Evolutionary conservation across 2,888 invertebrate genomes (phyloP).

Genomic region (Schizaphis graminum): DNA sequence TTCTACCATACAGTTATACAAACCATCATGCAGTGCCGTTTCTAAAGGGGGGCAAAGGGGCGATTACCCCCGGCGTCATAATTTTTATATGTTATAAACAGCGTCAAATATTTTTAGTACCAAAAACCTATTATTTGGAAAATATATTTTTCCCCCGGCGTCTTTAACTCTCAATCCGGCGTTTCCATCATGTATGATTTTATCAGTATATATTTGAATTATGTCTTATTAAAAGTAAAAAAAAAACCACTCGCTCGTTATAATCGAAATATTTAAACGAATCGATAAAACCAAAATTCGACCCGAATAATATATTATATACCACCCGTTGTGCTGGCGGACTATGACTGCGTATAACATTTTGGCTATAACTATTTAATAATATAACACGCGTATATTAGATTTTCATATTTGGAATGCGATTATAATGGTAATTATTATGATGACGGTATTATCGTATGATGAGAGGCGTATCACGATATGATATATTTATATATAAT

Average conservation of each 20-base stretch:
- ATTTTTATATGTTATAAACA: too few relatives aligned
- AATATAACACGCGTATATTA: background rate
- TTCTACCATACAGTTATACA: too few relatives aligned
- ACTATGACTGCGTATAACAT: background rate
- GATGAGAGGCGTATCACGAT: background rate
- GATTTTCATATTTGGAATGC: background rate
- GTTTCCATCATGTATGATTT: too few relatives aligned
- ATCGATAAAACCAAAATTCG: background rate
- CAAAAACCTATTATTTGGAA: too few relatives aligned
- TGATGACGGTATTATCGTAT: background rate
- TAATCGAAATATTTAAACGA: too few relatives aligned
- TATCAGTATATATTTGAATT: background rate
- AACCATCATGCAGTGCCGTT: too few relatives aligned
- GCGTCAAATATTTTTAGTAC: too few relatives aligned
- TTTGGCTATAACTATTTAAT: background rate
- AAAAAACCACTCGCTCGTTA: background rate
- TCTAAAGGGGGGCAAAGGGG: too few relatives aligned
- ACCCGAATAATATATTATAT: background rate
- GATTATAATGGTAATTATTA: background rate
- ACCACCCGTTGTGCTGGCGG: background rate
- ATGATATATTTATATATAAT: background rate
- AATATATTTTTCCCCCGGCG: too few relatives aligned
- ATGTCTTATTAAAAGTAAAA: background rate
- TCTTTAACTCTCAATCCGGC: too few relatives aligned
- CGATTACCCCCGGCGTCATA: too few relatives aligned